Base-by-base conservation (phyloP, 2,888 invertebrate genomes). In the Cancer borealis region DNA sequence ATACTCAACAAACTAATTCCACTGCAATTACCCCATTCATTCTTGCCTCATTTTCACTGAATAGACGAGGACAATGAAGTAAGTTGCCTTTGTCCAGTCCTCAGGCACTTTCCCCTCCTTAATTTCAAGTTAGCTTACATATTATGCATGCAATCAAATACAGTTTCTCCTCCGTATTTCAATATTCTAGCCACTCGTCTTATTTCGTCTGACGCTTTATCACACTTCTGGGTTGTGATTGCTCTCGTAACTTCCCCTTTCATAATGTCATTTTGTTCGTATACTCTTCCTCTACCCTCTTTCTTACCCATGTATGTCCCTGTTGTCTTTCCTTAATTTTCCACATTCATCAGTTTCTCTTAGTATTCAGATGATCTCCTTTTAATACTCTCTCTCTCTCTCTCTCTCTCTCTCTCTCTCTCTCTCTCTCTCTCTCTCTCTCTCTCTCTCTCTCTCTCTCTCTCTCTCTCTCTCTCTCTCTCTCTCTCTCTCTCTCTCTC, bases 341-440 rank as follows among this genome's bases (percentile, higher is more conserved):
- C 73, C 26, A 10, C n/a, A 73, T 73, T 73, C 73, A 73, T 73
- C 73, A 73, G 73, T 73, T 73, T 73, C 21, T 73, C n/a, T 26
- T 73, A 73, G n/a, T 73, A 73, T 73, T 73, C 73, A 73, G 73
- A 26, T 73, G 5, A 73, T 26, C 73, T 66, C 60, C 60, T 14
- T 17, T 66, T 66, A 21, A 66, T 17, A 66, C 17, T 66, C 60
- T 66, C 60, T 66, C 60, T 66, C 60, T 73, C 73, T 73, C 73
- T 73, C 73, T 73, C 73, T 73, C 73, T 66, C 66, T 66, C 66
- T 66, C 66, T 73, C 66, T 73, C 66, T 73, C 73, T 73, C 73
- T 73, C 73, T 73, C 73, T 73, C 73, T 73, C 73, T 73, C 73
- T 73, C 73, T 73, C 73, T 73, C 73, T 73, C 73, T 73, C 73